Conservation (phyloP, 2,113 vertebrate species). For the Balaeniceps rex region DNA sequence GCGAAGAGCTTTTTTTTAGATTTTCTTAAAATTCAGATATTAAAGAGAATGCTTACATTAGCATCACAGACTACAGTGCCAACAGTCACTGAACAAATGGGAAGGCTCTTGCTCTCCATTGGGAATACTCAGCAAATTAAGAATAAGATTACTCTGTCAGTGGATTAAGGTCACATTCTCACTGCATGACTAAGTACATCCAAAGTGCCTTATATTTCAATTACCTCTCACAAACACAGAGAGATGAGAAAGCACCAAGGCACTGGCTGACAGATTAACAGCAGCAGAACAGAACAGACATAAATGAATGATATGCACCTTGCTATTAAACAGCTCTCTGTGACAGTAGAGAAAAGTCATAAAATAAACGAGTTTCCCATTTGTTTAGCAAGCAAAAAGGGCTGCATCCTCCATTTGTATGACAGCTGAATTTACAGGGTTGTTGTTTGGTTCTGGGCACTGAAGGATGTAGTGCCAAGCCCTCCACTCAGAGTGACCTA, state of each 20-base stretch:
- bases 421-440: not conserved
- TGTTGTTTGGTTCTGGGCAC: not conserved
- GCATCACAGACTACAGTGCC: not conserved
- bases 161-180: slow-evolving; percentile 30
- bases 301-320: not conserved
- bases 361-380: not conserved
- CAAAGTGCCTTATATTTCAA: not conserved
- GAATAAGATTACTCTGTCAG: not conserved
- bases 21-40: not conserved
- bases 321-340: not conserved
- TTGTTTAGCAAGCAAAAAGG: not conserved
- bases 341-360: not conserved
- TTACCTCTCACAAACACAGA: not conserved
- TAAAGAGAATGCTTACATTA: not conserved
- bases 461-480: not conserved
- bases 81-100: not conserved
- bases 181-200: not conserved
- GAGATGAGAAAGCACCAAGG: not conserved
- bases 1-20: not conserved
- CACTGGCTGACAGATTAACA: not conserved
- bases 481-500: not conserved
- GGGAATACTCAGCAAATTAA: not conserved
- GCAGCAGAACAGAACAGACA: not conserved
- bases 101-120: not conserved
- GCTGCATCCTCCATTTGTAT: not conserved